These are phyloP conservation scores for Arothron firmamentum DNA, from an alignment of 2,113 vertebrate genomes.

Conservation along the genomic window DNA sequence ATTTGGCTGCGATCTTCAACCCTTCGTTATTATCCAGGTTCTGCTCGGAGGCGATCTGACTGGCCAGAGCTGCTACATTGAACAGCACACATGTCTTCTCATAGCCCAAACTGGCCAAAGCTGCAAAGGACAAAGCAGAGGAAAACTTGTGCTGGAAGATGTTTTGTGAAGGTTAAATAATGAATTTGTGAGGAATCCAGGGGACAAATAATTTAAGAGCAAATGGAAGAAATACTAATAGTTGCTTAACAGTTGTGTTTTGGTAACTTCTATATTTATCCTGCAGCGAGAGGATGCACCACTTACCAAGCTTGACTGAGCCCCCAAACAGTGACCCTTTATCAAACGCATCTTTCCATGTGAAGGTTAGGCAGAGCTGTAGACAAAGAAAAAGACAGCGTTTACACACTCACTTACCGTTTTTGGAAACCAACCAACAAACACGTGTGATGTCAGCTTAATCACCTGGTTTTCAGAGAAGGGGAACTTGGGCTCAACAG, in stretches of 20 bases:
- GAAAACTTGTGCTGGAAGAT: not conserved
- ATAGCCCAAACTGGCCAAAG: constrained; percentile 92
- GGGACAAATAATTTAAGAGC: too few relatives aligned
- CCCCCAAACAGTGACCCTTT: constrained; percentile 98
- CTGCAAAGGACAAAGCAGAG: constrained; percentile 65
- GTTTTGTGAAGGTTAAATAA: not conserved
- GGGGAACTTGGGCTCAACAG: constrained; percentile 95
- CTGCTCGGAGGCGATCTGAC: constrained; percentile 96
- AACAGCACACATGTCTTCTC: constrained; percentile 98
- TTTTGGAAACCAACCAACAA: constrained; percentile 4
- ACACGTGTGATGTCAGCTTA: constrained; percentile 3
- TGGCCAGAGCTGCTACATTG: constrained; percentile 91
- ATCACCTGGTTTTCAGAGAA: constrained; percentile 95
- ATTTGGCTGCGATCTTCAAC: constrained; percentile 90
- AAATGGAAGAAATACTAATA: constrained; percentile 2
- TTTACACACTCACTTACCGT: constrained; percentile 26
- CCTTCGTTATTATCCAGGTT: constrained; percentile 97
- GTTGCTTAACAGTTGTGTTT: too few relatives aligned
- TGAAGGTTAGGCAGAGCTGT: constrained; percentile 95
- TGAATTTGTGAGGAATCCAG: not conserved
- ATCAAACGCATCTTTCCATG: constrained; percentile 99
- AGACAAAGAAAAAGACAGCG: constrained; percentile 38
- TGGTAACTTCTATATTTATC: too few relatives aligned
- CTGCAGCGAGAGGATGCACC: not conserved
- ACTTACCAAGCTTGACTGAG: constrained; percentile 92